phyloP scores from a whole-genome alignment of 1,140 invertebrate species.

The Andrena cerasifolii region DNA sequence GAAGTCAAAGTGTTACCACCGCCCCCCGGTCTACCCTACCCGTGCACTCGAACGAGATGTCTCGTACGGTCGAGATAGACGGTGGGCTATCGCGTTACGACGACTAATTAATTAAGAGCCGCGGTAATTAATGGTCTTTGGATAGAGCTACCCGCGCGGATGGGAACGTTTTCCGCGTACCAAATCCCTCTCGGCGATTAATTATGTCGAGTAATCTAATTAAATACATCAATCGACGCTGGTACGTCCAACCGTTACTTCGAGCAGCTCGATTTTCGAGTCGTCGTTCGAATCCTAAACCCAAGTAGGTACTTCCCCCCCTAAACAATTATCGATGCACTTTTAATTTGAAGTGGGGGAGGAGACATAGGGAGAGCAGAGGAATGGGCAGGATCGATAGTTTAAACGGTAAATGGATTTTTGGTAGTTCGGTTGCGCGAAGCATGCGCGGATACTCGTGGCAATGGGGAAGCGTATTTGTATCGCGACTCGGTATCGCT shows the following conservation, averaged over 20 bases:
- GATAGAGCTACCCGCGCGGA: not conserved
- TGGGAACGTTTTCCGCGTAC: not conserved
- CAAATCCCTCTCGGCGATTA: conserved; percentile 2
- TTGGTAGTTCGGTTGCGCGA: not conserved
- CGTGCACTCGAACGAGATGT: not conserved
- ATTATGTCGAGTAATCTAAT: conserved; percentile 26
- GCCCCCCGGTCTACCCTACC: no score
- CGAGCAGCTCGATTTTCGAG: not conserved
- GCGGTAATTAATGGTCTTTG: conserved; percentile 4
- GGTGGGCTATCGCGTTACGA: not conserved
- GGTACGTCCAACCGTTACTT: not conserved
- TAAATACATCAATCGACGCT: not conserved
- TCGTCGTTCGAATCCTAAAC: no score
- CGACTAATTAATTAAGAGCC: conserved; percentile 42
- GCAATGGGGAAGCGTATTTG: conserved; percentile 18
- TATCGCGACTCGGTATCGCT: conserved; percentile 21
- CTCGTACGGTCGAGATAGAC: not conserved
- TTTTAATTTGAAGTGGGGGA: no score
- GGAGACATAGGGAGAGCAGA: no score
- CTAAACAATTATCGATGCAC: no score
- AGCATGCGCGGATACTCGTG: not conserved
- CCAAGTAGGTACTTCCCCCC: no score
- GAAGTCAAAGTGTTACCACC: no score
- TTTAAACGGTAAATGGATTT: not conserved
- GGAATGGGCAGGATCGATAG: not conserved